Conservation (phyloP, 2,888 invertebrate species). For the Sericinus montela region DNA sequence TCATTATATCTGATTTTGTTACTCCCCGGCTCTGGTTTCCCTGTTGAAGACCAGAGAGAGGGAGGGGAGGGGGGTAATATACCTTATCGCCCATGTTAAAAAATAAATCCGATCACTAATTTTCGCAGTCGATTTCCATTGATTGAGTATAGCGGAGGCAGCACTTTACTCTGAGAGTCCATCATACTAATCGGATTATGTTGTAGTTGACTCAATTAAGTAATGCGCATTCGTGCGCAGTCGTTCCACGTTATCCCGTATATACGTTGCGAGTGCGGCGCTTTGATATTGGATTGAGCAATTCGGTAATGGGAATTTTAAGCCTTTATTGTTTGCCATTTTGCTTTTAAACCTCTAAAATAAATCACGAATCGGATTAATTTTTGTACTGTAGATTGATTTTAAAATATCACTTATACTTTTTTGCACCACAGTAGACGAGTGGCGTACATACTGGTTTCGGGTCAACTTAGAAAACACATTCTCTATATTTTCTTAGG, state of each 20-base stretch:
- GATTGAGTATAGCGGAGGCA: neutral
- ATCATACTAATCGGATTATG: slow-evolving; percentile 10
- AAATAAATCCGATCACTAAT: too few species aligned
- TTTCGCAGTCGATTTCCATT: too few species aligned
- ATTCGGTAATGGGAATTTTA: slow-evolving; percentile 21
- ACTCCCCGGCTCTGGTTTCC: too few species aligned
- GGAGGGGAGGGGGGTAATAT: too few species aligned
- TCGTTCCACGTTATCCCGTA: neutral
- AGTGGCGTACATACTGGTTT: neutral
- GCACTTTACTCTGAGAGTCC: too few species aligned
- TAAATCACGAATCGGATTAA: slow-evolving; percentile 21
- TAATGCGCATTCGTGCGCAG: neutral
- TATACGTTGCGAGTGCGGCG: neutral
- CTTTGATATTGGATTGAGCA: slow-evolving; percentile 7
- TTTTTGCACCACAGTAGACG: neutral
- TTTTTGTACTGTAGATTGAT: neutral
- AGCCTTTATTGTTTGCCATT: slow-evolving; percentile 21
- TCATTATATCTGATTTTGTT: too few species aligned
- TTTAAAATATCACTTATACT: neutral
- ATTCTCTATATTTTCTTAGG: too few species aligned
- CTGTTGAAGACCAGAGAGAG: too few species aligned
- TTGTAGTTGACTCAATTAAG: slow-evolving; percentile 6
- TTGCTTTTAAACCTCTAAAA: slow-evolving; percentile 23
- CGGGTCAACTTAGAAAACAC: too few species aligned
- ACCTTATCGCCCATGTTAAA: too few species aligned